Evolutionary conservation across 2,888 invertebrate species (phyloP).

Genomic region (Sycophila texana): DNA sequence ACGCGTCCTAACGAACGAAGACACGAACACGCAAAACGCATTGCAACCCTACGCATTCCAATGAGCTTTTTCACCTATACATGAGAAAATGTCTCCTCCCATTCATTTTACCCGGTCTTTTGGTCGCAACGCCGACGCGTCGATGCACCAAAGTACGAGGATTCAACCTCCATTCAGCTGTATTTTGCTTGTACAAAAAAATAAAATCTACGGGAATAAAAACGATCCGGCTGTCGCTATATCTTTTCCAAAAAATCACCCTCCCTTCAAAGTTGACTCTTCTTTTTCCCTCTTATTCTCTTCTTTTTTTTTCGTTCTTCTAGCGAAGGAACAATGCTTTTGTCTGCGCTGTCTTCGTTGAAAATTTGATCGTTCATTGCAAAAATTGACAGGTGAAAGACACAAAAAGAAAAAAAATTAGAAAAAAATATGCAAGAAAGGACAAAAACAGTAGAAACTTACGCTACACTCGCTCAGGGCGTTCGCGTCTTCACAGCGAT

Average conservation of each 20-base stretch:
- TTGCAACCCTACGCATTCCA: conserved; percentile 60
- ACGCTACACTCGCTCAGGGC: conserved; percentile 57
- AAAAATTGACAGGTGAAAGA: conserved; percentile 20
- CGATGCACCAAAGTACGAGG: conserved; percentile 9
- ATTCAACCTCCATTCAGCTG: conserved; percentile 32
- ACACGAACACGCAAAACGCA: conserved; percentile 62
- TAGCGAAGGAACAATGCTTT: conserved; percentile 65
- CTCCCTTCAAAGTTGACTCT: background rate
- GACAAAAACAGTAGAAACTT: conserved; percentile 47
- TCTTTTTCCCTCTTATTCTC: background rate
- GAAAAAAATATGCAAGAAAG: conserved; percentile 36
- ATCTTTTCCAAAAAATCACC: conserved; percentile 13
- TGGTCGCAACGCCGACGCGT: conserved; percentile 16
- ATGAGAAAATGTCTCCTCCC: background rate
- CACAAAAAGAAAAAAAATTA: conserved; percentile 26
- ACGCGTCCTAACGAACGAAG: conserved; percentile 60
- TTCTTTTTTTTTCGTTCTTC: conserved; percentile 18
- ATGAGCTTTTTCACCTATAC: conserved; percentile 42
- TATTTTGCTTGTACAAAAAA: conserved; percentile 47
- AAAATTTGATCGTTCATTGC: conserved; percentile 46
- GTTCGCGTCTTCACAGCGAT: conserved; percentile 53
- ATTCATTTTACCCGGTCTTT: conserved; percentile 12
- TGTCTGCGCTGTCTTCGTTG: conserved; percentile 66
- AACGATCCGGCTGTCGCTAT: background rate
- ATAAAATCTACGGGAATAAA: conserved; percentile 47